Conservation (phyloP, 2,888 invertebrate species). For the Lottia gigantea region DNA sequence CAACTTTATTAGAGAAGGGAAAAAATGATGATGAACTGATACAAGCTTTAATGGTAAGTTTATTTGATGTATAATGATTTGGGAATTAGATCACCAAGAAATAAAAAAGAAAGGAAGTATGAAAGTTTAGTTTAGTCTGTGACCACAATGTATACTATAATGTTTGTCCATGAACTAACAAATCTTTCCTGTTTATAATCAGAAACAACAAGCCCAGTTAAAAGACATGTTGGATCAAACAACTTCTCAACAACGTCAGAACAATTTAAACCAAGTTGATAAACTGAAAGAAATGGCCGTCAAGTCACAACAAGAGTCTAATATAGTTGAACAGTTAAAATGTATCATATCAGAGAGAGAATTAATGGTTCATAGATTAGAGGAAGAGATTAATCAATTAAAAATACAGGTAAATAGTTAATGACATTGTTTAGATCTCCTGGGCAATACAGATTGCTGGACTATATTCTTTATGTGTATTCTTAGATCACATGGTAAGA, state of each 20-base stretch:
- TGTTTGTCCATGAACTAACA: no score
- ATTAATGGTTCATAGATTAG: slow-evolving; percentile 55
- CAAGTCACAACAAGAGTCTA: slow-evolving; percentile 60
- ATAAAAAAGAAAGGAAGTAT: no score
- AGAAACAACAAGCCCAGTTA: slow-evolving; percentile 55
- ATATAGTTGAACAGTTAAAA: slow-evolving; percentile 63
- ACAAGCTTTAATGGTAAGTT: slow-evolving; percentile 62
- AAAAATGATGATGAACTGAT: slow-evolving; percentile 68
- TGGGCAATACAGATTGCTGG: no score
- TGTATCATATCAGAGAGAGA: slow-evolving; percentile 64
- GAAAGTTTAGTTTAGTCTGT: no score
- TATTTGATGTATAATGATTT: no score
- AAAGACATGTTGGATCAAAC: slow-evolving; percentile 51
- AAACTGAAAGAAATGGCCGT: slow-evolving; percentile 47
- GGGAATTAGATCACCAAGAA: no score
- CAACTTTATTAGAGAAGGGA: slow-evolving; percentile 65
- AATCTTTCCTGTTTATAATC: slow-evolving; percentile 4
- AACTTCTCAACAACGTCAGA: slow-evolving; percentile 40
- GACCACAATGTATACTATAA: no score
- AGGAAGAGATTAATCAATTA: slow-evolving; percentile 58
- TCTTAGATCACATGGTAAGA: no score
- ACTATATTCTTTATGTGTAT: no score
- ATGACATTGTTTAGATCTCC: no score
- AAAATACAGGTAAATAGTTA: slow-evolving; percentile 50
- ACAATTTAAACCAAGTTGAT: slow-evolving; percentile 38